Evolutionary conservation across 2,797 vertebrate genomes (phyloP), one percentile per base, ranked within the genome.

Genomic region (Myripristis murdjan): DNA sequence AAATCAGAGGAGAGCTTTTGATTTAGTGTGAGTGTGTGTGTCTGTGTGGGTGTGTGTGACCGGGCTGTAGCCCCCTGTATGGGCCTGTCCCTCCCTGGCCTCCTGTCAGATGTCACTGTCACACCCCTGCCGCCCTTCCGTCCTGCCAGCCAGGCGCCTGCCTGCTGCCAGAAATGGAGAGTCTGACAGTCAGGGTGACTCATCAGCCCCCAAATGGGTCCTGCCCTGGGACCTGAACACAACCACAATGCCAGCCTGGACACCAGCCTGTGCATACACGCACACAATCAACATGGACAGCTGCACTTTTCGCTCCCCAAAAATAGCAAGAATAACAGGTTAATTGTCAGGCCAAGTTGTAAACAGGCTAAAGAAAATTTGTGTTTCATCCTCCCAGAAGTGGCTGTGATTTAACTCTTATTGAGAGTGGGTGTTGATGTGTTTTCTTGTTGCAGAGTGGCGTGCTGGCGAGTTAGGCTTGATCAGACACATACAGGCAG

Each of bases 101-200:
- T 72, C 55, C 37, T 65, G 87, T 91, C 89, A 87, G 77, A 75
- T 57, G 46, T 51, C 70, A 64, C 64, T 64, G 72, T 89, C 82
- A 85, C 67, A 59, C 79, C 74, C 70, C 85, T 63, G 63, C 79
- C 60, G 57, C 47, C 56, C 69, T 70, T 79, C 77, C 70, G 70
- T 75, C 79, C 59, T 82, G 74, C 83, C 86, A 87, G 37, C 70
- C 24, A 72, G 70, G 70, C 52, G 72, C 74, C 76, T 64, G 78
- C 65, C 68, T 64, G 66, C 73, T 77, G 77, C 85, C 80, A 77
- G 81, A 72, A 77, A 54, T 82, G 77, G 57, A 23, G 14, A 75
- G 51, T 56, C 70, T 91, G 89, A 91, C 92, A 91, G 81, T 66
- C 59, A 20, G 60, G 44, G 54, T 92, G 90, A 92, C 81, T 91